phyloP scores from a whole-genome alignment of 2,797 vertebrate species.

The Triplophysa yarkandensis region DNA sequence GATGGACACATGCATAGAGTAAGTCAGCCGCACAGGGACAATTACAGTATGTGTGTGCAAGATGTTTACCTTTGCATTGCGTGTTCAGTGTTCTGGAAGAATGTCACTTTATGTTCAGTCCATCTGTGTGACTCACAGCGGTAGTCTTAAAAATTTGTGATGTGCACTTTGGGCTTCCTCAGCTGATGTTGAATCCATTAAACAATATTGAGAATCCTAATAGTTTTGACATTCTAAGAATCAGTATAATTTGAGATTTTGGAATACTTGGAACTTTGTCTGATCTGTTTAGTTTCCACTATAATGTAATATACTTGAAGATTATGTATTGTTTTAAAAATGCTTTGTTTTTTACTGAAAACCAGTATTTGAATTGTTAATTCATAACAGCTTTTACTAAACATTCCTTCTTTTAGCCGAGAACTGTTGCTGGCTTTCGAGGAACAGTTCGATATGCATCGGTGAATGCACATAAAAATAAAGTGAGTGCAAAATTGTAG shows the following conservation, averaged over 20 bases:
- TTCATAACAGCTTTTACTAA: not conserved
- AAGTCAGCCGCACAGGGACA: not conserved
- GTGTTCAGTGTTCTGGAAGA: conserved; percentile 32
- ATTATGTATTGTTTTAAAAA: not conserved
- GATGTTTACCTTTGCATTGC: conserved; percentile 31
- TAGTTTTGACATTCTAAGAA: too few relatives aligned
- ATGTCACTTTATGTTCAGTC: not conserved
- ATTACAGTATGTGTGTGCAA: not conserved
- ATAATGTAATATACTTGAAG: not conserved
- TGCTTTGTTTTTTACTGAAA: not conserved
- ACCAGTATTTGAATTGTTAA: not conserved
- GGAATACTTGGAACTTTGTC: not conserved
- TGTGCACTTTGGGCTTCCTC: not conserved
- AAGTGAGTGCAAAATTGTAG: conserved; percentile 73
- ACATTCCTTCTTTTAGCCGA: conserved; percentile 75
- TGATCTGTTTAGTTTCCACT: not conserved
- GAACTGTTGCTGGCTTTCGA: conserved; percentile 95
- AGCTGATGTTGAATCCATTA: not conserved
- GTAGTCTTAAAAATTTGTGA: not conserved
- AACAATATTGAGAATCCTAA: not conserved
- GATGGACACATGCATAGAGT: not conserved
- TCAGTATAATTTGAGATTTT: too few relatives aligned
- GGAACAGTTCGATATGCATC: conserved; percentile 95
- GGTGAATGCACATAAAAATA: conserved; percentile 96
- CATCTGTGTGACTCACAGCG: not conserved